A percentile compares a stretch with the other conserved stretches of the same genome.
These are phyloP conservation scores for Argyrosomus regius DNA, from an alignment of 2,797 vertebrate species.

Conservation along the genomic window DNA sequence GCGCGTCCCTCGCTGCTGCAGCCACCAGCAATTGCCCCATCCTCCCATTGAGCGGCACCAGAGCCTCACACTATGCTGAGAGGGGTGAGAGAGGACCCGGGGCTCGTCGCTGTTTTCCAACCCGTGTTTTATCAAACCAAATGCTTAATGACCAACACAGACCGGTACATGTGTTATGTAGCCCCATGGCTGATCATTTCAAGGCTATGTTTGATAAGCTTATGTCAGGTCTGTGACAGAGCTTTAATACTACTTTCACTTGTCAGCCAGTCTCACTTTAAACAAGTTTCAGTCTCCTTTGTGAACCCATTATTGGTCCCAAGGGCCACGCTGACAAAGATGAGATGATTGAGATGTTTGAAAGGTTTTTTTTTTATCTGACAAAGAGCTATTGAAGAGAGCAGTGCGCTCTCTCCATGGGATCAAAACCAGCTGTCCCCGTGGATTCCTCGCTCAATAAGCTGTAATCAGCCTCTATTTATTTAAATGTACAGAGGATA, in stretches of 20 bases:
- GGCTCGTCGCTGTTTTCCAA: constrained; percentile 20
- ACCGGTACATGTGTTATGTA: neutral
- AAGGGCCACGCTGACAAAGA: constrained; percentile 20
- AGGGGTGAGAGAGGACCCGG: constrained; percentile 42
- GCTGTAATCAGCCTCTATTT: constrained; percentile 64
- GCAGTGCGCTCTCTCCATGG: constrained; percentile 19
- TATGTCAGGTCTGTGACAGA: neutral
- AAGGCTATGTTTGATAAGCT: neutral
- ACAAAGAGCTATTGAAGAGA: constrained; percentile 39
- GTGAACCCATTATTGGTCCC: constrained; percentile 12
- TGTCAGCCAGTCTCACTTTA: constrained; percentile 24
- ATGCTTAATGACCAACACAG: neutral
- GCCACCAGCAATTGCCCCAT: constrained; percentile 87
- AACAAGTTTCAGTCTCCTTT: constrained; percentile 9
- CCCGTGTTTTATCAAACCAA: constrained; percentile 21
- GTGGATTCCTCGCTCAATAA: constrained; percentile 59
- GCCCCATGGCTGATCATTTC: neutral
- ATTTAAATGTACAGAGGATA: constrained; percentile 25
- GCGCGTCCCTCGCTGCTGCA: constrained; percentile 64
- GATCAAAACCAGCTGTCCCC: constrained; percentile 60
- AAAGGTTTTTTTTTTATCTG: constrained; percentile 1
- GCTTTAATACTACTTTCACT: neutral
- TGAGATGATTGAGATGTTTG: constrained; percentile 30
- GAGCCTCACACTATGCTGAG: constrained; percentile 81
- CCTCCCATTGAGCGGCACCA: constrained; percentile 96